Conservation (phyloP, 2,113 vertebrate genomes). For the Protobothrops flavoviridis region DNA sequence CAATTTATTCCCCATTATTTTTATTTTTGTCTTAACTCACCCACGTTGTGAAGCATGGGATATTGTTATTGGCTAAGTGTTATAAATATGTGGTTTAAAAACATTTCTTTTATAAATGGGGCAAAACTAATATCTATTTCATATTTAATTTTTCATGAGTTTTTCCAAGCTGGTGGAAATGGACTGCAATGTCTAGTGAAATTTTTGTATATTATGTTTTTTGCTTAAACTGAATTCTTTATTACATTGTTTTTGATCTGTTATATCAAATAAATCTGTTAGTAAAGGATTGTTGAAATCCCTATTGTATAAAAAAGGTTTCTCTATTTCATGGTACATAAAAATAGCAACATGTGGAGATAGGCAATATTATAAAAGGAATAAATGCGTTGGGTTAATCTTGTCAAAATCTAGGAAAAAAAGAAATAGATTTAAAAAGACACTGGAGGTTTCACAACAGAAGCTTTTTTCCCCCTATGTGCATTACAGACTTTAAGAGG, state of each 20-base stretch:
- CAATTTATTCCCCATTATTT: conserved; percentile 46
- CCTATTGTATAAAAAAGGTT: conserved; percentile 26
- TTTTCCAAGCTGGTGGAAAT: conserved; percentile 26
- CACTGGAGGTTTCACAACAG: conserved; percentile 40
- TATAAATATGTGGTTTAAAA: not conserved
- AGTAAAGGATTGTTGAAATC: conserved; percentile 47
- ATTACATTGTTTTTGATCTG: conserved; percentile 38
- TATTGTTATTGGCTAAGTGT: conserved; percentile 18
- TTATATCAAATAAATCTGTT: conserved; percentile 44
- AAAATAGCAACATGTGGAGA: conserved; percentile 59
- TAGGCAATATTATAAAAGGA: conserved; percentile 54
- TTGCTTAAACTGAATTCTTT: conserved; percentile 43
- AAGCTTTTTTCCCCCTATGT: conserved; percentile 43
- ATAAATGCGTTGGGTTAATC: conserved; percentile 69
- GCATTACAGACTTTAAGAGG: conserved; percentile 9
- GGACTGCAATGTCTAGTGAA: conserved; percentile 11
- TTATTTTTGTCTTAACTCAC: conserved; percentile 46
- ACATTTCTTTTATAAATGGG: conserved; percentile 5
- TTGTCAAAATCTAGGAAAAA: conserved; percentile 59
- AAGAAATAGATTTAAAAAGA: conserved; percentile 56
- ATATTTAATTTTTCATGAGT: conserved; percentile 14
- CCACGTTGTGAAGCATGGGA: conserved; percentile 31
- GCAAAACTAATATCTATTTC: conserved; percentile 31
- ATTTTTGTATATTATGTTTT: conserved; percentile 54
- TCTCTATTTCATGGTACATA: conserved; percentile 50